Evolutionary conservation across 2,888 invertebrate genomes (phyloP).

Genomic region (Ypsolopha scabrella): DNA sequence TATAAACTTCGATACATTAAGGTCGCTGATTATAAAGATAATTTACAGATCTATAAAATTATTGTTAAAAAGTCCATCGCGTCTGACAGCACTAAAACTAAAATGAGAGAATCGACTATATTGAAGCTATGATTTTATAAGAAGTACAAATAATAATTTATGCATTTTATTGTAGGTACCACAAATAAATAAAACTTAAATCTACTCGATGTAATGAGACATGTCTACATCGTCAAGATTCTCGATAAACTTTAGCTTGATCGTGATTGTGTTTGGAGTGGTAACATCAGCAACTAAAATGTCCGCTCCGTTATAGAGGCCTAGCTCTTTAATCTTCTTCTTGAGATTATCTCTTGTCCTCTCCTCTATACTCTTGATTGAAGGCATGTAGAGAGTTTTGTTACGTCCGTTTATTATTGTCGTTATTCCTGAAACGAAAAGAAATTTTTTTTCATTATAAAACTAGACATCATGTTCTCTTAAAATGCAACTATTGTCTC

Average conservation of each 20-base stretch:
- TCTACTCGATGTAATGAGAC: constrained; percentile 21
- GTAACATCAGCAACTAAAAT: constrained; percentile 93
- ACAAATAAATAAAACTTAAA: too few relatives aligned
- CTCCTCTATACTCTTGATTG: constrained; percentile 92
- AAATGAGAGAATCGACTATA: too few relatives aligned
- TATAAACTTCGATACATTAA: too few relatives aligned
- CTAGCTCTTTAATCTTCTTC: constrained; percentile 87
- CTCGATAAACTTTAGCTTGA: constrained; percentile 76
- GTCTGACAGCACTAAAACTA: too few relatives aligned
- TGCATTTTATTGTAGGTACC: too few relatives aligned
- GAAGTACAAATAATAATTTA: too few relatives aligned
- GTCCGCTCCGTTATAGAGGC: constrained; percentile 85
- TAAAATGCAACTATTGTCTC: too few relatives aligned
- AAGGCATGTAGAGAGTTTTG: constrained; percentile 94
- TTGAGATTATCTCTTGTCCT: constrained; percentile 89
- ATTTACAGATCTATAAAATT: too few relatives aligned
- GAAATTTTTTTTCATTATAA: background rate
- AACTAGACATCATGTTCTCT: too few relatives aligned
- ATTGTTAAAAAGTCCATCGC: too few relatives aligned
- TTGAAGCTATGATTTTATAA: too few relatives aligned
- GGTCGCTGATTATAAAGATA: too few relatives aligned
- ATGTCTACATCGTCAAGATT: constrained; percentile 68
- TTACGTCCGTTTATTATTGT: constrained; percentile 85
- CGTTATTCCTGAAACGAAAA: constrained; percentile 73
- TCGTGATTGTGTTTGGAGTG: constrained; percentile 84